Evolutionary conservation across 2,888 invertebrate species (phyloP).

Genomic region (Orchesellides sinensis): DNA sequence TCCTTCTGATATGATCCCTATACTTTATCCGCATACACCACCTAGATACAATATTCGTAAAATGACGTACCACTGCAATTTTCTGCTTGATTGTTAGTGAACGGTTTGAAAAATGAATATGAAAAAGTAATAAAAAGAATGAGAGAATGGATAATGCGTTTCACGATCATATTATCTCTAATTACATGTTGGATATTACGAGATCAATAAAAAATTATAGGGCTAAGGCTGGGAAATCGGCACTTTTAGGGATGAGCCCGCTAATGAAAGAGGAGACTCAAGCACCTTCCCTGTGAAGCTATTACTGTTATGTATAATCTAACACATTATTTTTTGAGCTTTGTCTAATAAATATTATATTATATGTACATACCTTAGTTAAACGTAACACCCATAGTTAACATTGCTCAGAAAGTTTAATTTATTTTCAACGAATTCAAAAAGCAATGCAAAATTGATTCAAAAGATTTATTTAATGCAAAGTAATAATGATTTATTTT

Average conservation of each 20-base stretch:
- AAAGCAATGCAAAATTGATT: no score
- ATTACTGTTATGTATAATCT: conserved; percentile 50
- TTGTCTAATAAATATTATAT: no score
- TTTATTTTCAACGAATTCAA: no score
- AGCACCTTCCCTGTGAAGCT: conserved; percentile 65
- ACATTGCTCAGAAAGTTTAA: no score
- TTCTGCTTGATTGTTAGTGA: conserved; percentile 9
- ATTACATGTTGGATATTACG: conserved; percentile 73
- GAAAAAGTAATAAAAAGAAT: conserved; percentile 28
- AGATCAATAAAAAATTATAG: conserved; percentile 74
- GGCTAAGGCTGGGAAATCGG: conserved; percentile 71
- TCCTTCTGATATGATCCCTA: no score
- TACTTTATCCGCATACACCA: background rate
- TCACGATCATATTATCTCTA: conserved; percentile 75
- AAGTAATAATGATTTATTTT: no score
- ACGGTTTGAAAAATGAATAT: conserved; percentile 19
- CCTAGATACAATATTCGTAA: conserved; percentile 20
- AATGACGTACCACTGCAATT: conserved; percentile 30
- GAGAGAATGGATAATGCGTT: conserved; percentile 66
- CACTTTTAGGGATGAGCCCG: conserved; percentile 72
- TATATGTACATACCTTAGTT: no score
- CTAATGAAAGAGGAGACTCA: conserved; percentile 74
- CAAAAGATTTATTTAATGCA: no score
- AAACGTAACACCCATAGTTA: no score
- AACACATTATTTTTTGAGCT: background rate